Conservation (phyloP, 2,797 vertebrate species). For the Scomberomorus guttatus region DNA sequence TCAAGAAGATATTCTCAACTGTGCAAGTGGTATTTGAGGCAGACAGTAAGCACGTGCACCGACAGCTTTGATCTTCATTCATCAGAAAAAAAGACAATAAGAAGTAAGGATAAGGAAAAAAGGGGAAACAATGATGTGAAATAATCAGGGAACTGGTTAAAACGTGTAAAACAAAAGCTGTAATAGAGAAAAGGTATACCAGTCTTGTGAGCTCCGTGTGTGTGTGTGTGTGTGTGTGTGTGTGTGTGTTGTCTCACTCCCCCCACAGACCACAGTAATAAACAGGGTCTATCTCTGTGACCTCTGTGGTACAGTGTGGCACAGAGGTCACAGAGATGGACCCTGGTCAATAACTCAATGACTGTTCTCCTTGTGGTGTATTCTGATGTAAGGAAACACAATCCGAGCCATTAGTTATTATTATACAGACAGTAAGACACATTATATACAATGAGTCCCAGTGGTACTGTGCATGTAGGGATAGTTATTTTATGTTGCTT, state of each 20-base stretch:
- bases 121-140: background rate
- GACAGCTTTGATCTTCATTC: background rate
- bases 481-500: background rate
- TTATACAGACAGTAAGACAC: slow-evolving; percentile 10
- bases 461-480: background rate
- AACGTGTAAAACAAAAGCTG: background rate
- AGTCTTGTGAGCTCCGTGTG: background rate
- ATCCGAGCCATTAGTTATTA: slow-evolving; percentile 12
- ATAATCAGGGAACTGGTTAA: background rate
- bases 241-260: slow-evolving; percentile 1
- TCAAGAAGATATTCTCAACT: background rate
- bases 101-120: background rate
- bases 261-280: slow-evolving; percentile 45
- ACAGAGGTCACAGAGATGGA: slow-evolving; percentile 40
- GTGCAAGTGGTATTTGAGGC: background rate
- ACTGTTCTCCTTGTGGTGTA: slow-evolving; percentile 6
- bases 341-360: slow-evolving; percentile 55
- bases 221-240: slow-evolving; percentile 29
- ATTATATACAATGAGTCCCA: slow-evolving; percentile 1
- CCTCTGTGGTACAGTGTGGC: slow-evolving; percentile 60
- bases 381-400: slow-evolving; percentile 51
- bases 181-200: too few species aligned
- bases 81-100: background rate
- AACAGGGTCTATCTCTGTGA: slow-evolving; percentile 65
- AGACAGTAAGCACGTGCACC: background rate